A percentile compares a stretch with the other conserved stretches of the same genome.
phyloP scores from a whole-genome alignment of 2,113 vertebrate species.

The Desmodus rotundus region DNA sequence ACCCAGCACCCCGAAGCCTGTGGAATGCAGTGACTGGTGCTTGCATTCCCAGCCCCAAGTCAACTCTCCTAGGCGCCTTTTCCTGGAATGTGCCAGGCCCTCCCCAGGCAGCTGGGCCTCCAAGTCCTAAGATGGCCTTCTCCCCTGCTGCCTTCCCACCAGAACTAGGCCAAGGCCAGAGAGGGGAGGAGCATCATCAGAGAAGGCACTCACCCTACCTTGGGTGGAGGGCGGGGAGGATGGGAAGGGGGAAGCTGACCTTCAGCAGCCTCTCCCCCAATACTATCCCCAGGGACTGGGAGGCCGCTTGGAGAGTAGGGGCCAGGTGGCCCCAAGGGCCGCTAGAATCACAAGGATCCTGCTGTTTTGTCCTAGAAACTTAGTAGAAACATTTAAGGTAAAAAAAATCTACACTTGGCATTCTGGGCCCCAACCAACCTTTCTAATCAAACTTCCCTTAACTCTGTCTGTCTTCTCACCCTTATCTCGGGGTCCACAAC shows the following conservation, averaged over 20 bases:
- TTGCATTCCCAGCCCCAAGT: not conserved
- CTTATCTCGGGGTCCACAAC: not conserved
- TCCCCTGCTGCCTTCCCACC: rapidly evolving
- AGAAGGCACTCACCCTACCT: not conserved
- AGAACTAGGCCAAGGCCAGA: rapidly evolving
- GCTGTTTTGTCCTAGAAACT: not conserved
- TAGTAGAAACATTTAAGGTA: not conserved
- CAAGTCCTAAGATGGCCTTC: not conserved
- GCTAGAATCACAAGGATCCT: not conserved
- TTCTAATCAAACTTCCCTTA: not conserved
- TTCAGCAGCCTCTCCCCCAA: not conserved
- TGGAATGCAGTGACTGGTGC: not conserved
- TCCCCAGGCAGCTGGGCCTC: not conserved
- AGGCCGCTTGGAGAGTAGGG: not conserved
- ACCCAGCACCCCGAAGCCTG: not conserved
- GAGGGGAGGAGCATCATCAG: rapidly evolving
- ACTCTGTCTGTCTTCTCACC: not conserved
- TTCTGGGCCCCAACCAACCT: not conserved
- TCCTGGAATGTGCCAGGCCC: not conserved
- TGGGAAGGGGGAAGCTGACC: not conserved
- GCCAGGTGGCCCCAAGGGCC: not conserved
- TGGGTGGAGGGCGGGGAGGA: not conserved
- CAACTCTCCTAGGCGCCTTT: not conserved
- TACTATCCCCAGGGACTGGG: not conserved
- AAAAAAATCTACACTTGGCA: not conserved